Evolutionary conservation across 2,888 invertebrate species (phyloP).

Genomic region (Lutraria lutraria): DNA sequence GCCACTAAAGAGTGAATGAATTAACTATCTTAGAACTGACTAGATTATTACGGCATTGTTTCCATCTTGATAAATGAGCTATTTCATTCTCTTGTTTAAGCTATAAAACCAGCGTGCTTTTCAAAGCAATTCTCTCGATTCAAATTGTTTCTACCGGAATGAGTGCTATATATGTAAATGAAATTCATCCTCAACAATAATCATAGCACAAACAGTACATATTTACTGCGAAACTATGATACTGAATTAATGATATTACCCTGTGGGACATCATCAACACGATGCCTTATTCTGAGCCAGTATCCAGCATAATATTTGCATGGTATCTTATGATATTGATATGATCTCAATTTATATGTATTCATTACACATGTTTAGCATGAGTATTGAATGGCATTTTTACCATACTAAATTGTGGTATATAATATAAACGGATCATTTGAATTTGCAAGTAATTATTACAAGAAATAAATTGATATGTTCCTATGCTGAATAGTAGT

Average conservation of each 20-base stretch:
- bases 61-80: slow-evolving; percentile 10
- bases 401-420: neutral
- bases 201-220: slow-evolving; percentile 10
- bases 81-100: neutral
- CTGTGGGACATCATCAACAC: neutral
- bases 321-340: neutral
- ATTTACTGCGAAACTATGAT: slow-evolving; percentile 29
- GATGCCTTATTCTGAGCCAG: neutral
- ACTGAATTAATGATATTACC: slow-evolving; percentile 40
- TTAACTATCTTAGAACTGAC: neutral
- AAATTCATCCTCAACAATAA: slow-evolving; percentile 29
- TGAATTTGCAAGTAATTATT: too few species aligned
- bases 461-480: too few species aligned
- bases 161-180: slow-evolving; percentile 33
- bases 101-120: neutral
- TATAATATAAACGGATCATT: too few species aligned
- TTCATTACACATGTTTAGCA: neutral
- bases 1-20: neutral
- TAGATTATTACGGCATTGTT: neutral
- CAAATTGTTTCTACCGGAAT: slow-evolving; percentile 5
- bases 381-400: neutral
- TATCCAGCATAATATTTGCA: neutral
- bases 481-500: too few species aligned
- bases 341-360: neutral
- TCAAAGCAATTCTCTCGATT: slow-evolving; percentile 1